phyloP scores from a whole-genome alignment of 2,113 vertebrate species.

The Nipponia nippon region DNA sequence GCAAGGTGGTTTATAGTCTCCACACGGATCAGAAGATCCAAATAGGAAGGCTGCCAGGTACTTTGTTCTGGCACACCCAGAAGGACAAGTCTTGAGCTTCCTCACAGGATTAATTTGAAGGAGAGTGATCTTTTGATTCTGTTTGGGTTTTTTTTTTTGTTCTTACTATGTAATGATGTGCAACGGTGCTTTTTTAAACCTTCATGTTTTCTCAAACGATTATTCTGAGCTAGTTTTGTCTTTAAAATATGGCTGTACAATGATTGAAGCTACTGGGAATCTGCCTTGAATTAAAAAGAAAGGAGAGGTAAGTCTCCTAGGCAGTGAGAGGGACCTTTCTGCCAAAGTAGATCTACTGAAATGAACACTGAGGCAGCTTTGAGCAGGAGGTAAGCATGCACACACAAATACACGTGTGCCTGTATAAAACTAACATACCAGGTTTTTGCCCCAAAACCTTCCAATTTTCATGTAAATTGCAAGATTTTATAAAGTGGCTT shows the following conservation, averaged over 20 bases:
- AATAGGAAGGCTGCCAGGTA: background rate
- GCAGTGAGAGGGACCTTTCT: background rate
- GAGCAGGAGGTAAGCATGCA: background rate
- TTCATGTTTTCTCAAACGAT: background rate
- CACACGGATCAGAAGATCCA: background rate
- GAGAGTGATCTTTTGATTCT: background rate
- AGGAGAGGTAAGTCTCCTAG: background rate
- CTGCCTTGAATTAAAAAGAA: background rate
- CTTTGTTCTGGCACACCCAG: background rate
- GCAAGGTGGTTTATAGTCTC: background rate
- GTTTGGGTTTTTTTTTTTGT: background rate
- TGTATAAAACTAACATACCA: background rate
- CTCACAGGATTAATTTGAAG: background rate
- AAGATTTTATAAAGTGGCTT: background rate
- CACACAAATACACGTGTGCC: fast-evolving
- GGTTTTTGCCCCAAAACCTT: background rate
- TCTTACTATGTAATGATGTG: background rate
- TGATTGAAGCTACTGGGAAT: background rate
- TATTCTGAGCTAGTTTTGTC: background rate
- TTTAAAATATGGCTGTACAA: background rate
- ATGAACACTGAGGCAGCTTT: background rate
- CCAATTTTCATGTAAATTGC: background rate
- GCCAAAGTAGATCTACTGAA: background rate
- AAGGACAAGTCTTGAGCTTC: background rate
- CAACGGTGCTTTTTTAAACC: background rate